phyloP scores from a whole-genome alignment of 2,888 invertebrate species.

The Dysmachus trigonus region DNA sequence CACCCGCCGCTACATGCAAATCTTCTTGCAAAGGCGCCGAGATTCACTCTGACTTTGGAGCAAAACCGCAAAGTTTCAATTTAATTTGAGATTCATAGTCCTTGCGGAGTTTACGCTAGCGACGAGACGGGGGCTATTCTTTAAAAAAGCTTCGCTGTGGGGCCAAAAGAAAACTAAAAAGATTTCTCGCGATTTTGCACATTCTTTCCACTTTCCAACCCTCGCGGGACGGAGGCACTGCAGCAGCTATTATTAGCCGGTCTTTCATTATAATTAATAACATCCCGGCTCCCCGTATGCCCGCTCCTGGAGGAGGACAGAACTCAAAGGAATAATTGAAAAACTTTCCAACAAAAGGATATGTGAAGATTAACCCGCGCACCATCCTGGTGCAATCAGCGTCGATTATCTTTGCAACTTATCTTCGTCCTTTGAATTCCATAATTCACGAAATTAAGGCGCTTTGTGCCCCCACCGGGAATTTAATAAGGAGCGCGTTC shows the following conservation, averaged over 20 bases:
- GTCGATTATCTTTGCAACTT: background rate
- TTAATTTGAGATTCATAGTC: background rate
- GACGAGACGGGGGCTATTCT: background rate
- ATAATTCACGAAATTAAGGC: background rate
- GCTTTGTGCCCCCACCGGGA: background rate
- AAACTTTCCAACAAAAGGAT: background rate
- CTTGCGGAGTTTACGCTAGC: background rate
- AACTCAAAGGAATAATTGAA: background rate
- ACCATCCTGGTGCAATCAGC: background rate
- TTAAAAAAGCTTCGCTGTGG: background rate
- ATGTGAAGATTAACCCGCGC: background rate
- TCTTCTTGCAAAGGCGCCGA: background rate
- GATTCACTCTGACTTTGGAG: background rate
- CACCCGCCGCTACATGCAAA: background rate
- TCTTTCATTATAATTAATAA: background rate
- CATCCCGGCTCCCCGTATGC: background rate
- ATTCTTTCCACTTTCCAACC: background rate
- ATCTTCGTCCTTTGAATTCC: background rate
- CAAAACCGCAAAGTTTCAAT: background rate
- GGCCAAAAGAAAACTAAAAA: background rate
- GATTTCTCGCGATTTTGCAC: background rate
- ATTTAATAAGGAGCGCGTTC: background rate
- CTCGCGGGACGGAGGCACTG: background rate
- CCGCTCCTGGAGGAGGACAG: background rate
- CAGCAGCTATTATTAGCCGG: background rate